Percentiles rank a stretch among this genome's conserved stretches.
Evolutionary conservation across 2,888 invertebrate genomes (phyloP).

Genomic region (Malachius bipustulatus): DNA sequence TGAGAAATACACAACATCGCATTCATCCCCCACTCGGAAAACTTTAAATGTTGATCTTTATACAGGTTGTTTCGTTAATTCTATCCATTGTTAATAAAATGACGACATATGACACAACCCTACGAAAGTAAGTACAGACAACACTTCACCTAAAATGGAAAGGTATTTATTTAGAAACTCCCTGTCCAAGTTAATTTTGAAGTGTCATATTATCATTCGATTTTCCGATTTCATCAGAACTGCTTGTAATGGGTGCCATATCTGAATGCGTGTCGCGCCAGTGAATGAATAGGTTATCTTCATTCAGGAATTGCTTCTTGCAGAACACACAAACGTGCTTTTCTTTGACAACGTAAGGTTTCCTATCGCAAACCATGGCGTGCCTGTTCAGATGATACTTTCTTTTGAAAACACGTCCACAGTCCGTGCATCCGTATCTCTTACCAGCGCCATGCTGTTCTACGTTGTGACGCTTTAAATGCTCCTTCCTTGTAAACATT

Average conservation of each 20-base stretch:
- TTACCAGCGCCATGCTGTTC: slow-evolving; percentile 12
- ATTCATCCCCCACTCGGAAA: too few relatives aligned
- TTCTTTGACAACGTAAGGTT: not conserved
- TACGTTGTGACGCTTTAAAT: slow-evolving; percentile 27
- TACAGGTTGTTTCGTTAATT: too few relatives aligned
- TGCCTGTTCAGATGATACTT: slow-evolving; percentile 8
- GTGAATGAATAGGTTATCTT: slow-evolving; percentile 4
- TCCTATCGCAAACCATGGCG: not conserved
- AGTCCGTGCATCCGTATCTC: slow-evolving; percentile 6
- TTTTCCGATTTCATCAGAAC: too few relatives aligned
- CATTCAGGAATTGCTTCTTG: not conserved
- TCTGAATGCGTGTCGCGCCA: slow-evolving; percentile 1
- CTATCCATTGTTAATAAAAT: too few relatives aligned
- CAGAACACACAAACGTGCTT: not conserved
- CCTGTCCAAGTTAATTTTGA: too few relatives aligned
- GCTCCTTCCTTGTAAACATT: slow-evolving; percentile 53
- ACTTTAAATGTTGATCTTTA: too few relatives aligned
- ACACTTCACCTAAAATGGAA: too few relatives aligned
- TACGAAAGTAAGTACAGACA: too few relatives aligned
- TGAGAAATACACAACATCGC: too few relatives aligned
- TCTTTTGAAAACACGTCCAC: slow-evolving; percentile 9
- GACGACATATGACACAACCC: too few relatives aligned
- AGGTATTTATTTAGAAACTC: too few relatives aligned
- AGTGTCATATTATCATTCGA: too few relatives aligned
- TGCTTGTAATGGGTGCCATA: not conserved